Percentiles rank a stretch among this genome's conserved stretches.
phyloP scores from a whole-genome alignment of 1,140 invertebrate species.

The Dermatophagoides farinae region DNA sequence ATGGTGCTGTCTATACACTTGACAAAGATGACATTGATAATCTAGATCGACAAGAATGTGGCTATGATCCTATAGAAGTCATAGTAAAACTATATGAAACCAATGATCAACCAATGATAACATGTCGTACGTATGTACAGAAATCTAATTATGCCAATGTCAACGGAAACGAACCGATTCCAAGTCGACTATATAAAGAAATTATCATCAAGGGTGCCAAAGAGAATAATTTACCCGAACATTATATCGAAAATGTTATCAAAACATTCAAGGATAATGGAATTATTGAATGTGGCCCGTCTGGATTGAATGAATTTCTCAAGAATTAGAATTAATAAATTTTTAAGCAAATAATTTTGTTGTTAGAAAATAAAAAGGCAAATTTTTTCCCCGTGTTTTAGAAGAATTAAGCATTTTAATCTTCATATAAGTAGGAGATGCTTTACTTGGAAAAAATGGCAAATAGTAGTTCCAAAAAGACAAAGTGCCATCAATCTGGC shows the following conservation, averaged over 20 bases:
- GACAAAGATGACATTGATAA: constrained; percentile 1
- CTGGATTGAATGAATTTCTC: background rate
- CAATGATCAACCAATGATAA: background rate
- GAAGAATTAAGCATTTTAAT: too few species aligned
- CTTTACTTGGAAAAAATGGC: too few species aligned
- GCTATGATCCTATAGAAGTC: constrained; percentile 4
- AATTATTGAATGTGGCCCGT: constrained; percentile 2
- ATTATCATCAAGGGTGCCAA: constrained; percentile 6
- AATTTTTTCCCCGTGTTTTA: too few species aligned
- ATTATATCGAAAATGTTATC: constrained; percentile 7
- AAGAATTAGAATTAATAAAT: background rate
- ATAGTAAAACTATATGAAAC: background rate
- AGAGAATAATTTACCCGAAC: constrained; percentile 1
- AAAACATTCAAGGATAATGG: constrained; percentile 8
- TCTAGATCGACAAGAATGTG: constrained; percentile 13
- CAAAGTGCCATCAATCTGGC: too few species aligned
- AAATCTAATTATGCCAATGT: background rate
- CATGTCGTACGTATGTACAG: constrained; percentile 8
- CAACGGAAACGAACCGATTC: background rate
- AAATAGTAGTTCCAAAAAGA: too few species aligned
- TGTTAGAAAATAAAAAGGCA: too few species aligned
- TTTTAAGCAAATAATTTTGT: background rate
- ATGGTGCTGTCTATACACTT: constrained; percentile 4
- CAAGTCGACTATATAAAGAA: constrained; percentile 3
- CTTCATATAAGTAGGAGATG: too few species aligned